Evolutionary conservation across 2,888 invertebrate genomes (phyloP).

Genomic region (Polietes domitor): DNA sequence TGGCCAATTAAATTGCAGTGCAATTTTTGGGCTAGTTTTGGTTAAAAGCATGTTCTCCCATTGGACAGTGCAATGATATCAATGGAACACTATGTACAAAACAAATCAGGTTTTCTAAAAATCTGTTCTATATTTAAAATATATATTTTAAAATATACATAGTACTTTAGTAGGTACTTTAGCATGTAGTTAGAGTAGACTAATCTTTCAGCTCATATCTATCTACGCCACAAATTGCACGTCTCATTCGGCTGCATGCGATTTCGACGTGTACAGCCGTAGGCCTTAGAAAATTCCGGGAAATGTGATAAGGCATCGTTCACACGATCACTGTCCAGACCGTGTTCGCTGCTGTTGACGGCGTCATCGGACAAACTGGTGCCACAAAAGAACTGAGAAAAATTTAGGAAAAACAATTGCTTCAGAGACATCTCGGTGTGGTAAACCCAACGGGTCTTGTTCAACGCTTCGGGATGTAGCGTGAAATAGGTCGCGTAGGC

Average conservation of each 20-base stretch:
- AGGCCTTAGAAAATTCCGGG: constrained; percentile 60
- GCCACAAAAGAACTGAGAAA: constrained; percentile 70
- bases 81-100: too few species aligned
- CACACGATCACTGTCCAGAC: constrained; percentile 67
- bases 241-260: constrained; percentile 45
- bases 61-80: too few species aligned
- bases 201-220: not conserved
- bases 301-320: constrained; percentile 67
- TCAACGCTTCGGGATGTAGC: not conserved
- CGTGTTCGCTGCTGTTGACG: constrained; percentile 60
- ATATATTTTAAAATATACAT: too few species aligned
- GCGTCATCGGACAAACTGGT: constrained; percentile 15
- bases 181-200: too few species aligned
- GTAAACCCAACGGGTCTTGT: constrained; percentile 22
- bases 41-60: too few species aligned
- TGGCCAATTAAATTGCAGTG: too few species aligned
- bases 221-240: constrained; percentile 56
- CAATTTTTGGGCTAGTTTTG: too few species aligned
- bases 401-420: constrained; percentile 67
- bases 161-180: too few species aligned
- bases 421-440: not conserved
- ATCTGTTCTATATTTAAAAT: too few species aligned
- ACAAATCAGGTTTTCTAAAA: too few species aligned
- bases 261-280: constrained; percentile 46
- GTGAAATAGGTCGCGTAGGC: constrained; percentile 67